A percentile compares a stretch with the other conserved stretches of the same genome.
Conservation (phyloP, 2,113 vertebrate genomes). For the Tachysurus fulvidraco region DNA sequence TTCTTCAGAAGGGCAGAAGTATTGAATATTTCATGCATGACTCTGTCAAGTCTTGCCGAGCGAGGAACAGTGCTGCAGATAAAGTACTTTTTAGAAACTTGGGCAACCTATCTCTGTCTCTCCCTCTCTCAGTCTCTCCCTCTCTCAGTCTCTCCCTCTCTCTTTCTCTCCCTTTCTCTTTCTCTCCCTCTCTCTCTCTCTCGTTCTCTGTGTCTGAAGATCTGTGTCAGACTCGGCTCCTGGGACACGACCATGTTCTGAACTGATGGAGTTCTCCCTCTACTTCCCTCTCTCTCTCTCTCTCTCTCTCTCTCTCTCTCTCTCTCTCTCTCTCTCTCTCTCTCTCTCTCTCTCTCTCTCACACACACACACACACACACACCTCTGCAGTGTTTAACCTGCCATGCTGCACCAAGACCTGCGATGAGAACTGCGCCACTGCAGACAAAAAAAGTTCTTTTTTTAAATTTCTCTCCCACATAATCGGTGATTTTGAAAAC, state of each 20-base stretch:
- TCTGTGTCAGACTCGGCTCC: constrained; percentile 33
- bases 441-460: not conserved
- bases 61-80: not conserved
- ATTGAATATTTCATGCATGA: constrained; percentile 34
- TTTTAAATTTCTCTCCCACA: not conserved
- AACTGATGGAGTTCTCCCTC: not conserved
- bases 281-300: too few relatives aligned
- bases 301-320: not conserved
- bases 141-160: too few relatives aligned
- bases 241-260: constrained; percentile 33
- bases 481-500: not conserved
- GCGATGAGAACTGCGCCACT: not conserved
- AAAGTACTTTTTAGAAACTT: not conserved
- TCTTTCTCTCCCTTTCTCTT: too few relatives aligned
- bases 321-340: too few relatives aligned
- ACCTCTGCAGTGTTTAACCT: not conserved
- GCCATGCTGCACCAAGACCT: not conserved
- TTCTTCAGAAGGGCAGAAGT: not conserved
- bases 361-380: too few relatives aligned
- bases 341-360: not conserved
- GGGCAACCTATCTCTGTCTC: not conserved
- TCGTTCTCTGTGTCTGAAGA: not conserved
- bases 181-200: too few relatives aligned
- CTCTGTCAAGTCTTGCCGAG: constrained; percentile 7
- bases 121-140: too few relatives aligned